A percentile compares a stretch with the other conserved stretches of the same genome.
phyloP scores from a whole-genome alignment of 23 tunicate species.

The Clavelina lepadiformis region DNA sequence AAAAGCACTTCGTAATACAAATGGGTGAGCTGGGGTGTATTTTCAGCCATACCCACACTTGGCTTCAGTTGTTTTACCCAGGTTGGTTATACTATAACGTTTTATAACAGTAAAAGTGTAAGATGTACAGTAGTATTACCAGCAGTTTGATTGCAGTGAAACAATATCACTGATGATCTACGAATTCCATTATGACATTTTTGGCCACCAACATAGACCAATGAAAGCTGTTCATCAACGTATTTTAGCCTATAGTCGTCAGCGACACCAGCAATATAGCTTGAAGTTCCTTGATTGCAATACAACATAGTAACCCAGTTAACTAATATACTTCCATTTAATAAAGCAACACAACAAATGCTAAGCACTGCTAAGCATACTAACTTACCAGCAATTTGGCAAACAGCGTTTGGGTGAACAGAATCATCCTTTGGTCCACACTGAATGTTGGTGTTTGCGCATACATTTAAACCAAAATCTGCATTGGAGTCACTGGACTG shows the following conservation, averaged over 20 bases:
- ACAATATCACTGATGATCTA: constrained; percentile 44
- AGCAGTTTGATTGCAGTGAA: constrained; percentile 59
- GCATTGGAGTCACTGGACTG: background rate
- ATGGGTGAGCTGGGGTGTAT: too few relatives aligned
- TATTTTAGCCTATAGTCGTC: constrained; percentile 32
- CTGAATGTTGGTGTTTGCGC: constrained; percentile 15
- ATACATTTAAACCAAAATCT: constrained; percentile 33
- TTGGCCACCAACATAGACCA: constrained; percentile 41
- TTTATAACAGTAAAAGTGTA: too few relatives aligned
- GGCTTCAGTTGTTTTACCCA: too few relatives aligned
- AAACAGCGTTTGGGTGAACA: constrained; percentile 17
- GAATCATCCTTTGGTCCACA: constrained; percentile 19
- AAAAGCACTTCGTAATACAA: too few relatives aligned
- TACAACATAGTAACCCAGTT: background rate
- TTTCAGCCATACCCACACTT: too few relatives aligned
- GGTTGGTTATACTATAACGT: too few relatives aligned
- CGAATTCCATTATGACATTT: constrained; percentile 52
- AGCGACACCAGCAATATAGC: constrained; percentile 23
- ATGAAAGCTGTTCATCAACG: constrained; percentile 40
- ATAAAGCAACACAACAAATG: too few relatives aligned
- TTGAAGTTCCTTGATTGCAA: background rate
- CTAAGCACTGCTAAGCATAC: too few relatives aligned
- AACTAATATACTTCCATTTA: background rate
- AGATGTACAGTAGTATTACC: too few relatives aligned
- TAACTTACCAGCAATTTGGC: constrained; percentile 27